Conservation (phyloP, 2,888 invertebrate genomes). For the Chalcosyrphus nemorum region DNA sequence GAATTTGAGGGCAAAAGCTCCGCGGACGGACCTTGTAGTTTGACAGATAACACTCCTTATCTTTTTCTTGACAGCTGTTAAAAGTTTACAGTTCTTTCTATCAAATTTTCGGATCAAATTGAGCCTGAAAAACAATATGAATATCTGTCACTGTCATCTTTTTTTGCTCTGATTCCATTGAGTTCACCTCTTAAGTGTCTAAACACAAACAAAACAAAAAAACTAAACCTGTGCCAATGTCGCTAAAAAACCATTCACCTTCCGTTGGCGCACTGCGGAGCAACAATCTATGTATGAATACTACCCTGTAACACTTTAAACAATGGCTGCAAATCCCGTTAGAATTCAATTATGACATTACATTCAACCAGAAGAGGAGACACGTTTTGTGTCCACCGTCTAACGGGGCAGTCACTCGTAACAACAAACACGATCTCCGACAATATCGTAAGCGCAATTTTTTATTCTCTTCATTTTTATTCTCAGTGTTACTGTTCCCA, state of each 20-base stretch:
- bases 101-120: too few relatives aligned
- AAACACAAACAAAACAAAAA: background rate
- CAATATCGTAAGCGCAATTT: conserved; percentile 43
- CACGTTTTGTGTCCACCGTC: conserved; percentile 51
- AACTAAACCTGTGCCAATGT: background rate
- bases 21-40: too few relatives aligned
- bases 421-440: conserved; percentile 56
- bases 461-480: conserved; percentile 36
- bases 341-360: conserved; percentile 63
- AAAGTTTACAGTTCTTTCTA: too few relatives aligned
- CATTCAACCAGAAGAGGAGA: conserved; percentile 16
- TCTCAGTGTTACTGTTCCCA: conserved; percentile 24
- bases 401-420: conserved; percentile 61
- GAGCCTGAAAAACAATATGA: too few relatives aligned
- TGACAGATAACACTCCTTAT: too few relatives aligned
- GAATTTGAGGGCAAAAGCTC: too few relatives aligned
- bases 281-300: background rate
- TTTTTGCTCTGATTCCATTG: background rate
- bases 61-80: too few relatives aligned
- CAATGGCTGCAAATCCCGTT: conserved; percentile 44
- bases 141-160: background rate
- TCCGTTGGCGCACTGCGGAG: conserved; percentile 1
- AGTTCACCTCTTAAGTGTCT: background rate
- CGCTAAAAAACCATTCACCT: conserved; percentile 23
- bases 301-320: conserved; percentile 20